Percentiles rank a stretch among this genome's conserved stretches.
Evolutionary conservation across 2,113 vertebrate species (phyloP).

Genomic region (Chrysemys picta): DNA sequence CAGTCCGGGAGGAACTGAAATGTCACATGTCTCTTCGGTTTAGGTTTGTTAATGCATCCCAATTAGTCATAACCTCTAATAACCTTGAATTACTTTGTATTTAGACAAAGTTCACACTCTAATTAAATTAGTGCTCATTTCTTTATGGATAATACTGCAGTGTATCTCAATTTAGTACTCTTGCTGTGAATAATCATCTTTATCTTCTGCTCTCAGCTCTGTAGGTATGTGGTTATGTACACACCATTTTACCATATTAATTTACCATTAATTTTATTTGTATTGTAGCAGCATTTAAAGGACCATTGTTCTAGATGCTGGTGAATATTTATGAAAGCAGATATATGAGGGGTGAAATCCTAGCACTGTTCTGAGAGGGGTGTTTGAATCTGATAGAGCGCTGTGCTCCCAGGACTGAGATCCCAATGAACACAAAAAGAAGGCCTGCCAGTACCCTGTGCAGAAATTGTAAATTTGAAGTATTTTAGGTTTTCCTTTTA

Average conservation of each 20-base stretch:
- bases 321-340: neutral
- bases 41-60: conserved; percentile 70
- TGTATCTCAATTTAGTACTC: neutral
- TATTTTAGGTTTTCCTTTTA: neutral
- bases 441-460: neutral
- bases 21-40: conserved; percentile 64
- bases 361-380: neutral
- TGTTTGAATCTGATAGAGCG: neutral
- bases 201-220: neutral
- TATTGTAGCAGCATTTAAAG: neutral
- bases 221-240: neutral
- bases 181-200: neutral
- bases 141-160: neutral
- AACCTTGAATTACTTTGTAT: conserved; percentile 70
- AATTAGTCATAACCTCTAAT: conserved; percentile 64
- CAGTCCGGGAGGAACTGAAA: conserved; percentile 73
- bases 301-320: neutral
- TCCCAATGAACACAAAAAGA: neutral
- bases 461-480: neutral
- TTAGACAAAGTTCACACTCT: conserved; percentile 16
- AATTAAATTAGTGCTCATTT: conserved; percentile 12
- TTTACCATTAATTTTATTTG: neutral
- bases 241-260: neutral
- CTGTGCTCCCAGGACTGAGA: neutral
- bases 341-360: neutral